These are phyloP conservation scores for Balearica regulorum DNA, from an alignment of 2,797 vertebrate species.

Conservation along the genomic window DNA sequence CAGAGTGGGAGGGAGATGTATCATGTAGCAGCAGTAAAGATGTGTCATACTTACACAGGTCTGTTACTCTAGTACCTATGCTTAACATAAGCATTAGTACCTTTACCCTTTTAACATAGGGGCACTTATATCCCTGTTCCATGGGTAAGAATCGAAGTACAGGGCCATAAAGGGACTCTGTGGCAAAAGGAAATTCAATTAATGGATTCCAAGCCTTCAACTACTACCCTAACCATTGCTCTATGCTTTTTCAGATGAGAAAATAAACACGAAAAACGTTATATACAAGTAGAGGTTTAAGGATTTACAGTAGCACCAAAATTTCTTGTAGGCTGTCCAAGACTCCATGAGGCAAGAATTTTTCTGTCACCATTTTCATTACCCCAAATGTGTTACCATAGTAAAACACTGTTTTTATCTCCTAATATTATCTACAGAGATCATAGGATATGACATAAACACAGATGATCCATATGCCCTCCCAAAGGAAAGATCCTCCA, in stretches of 20 bases:
- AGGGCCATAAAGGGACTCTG: neutral
- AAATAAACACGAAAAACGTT: neutral
- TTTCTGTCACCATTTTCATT: neutral
- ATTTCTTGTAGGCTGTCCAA: neutral
- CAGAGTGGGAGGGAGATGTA: neutral
- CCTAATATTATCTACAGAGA: neutral
- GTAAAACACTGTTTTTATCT: neutral
- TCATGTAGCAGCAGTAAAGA: neutral
- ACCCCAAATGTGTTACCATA: neutral
- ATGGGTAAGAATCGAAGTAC: neutral
- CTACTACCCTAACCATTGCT: neutral
- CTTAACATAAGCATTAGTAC: neutral
- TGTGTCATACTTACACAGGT: neutral
- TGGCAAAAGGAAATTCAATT: neutral
- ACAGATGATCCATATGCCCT: neutral
- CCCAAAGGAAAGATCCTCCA: neutral
- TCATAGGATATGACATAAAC: neutral
- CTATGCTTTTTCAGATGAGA: neutral
- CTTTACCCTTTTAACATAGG: neutral
- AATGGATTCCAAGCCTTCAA: neutral
- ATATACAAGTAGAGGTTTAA: neutral
- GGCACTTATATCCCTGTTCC: neutral
- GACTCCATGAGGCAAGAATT: neutral
- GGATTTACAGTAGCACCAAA: neutral
- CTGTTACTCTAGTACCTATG: neutral